phyloP scores from a whole-genome alignment of 2,797 vertebrate genomes.

The Cacajao melanocephalus region DNA sequence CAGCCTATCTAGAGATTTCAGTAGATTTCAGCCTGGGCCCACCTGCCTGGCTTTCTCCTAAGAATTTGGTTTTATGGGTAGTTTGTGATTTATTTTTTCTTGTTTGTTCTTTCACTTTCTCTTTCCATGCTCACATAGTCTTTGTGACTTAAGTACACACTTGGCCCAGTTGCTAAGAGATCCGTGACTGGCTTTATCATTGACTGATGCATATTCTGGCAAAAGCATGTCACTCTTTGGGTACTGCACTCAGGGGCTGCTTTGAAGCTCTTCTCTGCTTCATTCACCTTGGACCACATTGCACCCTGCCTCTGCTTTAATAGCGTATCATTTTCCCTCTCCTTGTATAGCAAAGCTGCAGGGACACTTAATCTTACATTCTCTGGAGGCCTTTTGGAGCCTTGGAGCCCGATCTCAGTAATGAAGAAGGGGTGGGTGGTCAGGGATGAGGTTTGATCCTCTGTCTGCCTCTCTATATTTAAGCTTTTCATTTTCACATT shows the following conservation, averaged over 20 bases:
- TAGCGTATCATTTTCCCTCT: background rate
- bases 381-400: background rate
- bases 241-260: background rate
- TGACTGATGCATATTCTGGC: background rate
- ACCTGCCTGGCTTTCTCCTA: background rate
- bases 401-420: background rate
- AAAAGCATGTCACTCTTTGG: background rate
- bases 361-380: constrained; percentile 22
- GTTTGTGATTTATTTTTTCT: background rate
- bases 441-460: background rate
- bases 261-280: background rate
- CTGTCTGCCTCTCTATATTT: constrained; percentile 16
- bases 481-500: constrained; percentile 41
- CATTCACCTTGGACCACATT: background rate
- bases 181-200: background rate
- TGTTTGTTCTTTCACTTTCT: background rate
- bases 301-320: background rate
- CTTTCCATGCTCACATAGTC: background rate
- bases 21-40: background rate
- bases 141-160: background rate
- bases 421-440: background rate
- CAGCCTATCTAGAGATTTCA: background rate
- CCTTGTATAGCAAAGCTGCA: background rate
- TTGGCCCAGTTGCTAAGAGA: background rate
- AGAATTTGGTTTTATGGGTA: background rate